Evolutionary conservation across 2,797 vertebrate species (phyloP).

Genomic region (Coluber constrictor): DNA sequence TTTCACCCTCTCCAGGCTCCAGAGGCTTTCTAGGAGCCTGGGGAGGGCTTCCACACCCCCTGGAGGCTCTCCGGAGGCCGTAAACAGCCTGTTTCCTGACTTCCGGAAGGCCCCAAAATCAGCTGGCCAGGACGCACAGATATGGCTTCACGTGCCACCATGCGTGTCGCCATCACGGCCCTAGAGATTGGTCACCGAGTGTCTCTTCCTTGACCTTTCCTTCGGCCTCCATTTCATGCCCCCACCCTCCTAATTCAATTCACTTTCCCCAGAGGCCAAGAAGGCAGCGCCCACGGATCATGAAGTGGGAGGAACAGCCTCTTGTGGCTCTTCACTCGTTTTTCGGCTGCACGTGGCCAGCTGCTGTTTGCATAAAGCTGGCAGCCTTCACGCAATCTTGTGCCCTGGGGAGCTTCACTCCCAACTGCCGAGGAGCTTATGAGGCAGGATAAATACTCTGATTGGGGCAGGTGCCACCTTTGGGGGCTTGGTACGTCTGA

Average conservation of each 20-base stretch:
- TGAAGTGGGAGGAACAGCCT: neutral
- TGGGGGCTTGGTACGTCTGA: neutral
- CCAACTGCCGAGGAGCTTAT: neutral
- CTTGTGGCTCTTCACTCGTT: neutral
- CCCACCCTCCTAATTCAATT: neutral
- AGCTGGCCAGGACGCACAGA: too few relatives aligned
- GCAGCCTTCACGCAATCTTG: neutral
- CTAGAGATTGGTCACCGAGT: too few relatives aligned
- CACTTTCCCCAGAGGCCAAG: neutral
- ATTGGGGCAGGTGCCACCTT: neutral
- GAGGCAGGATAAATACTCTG: neutral
- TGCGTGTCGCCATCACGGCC: too few relatives aligned
- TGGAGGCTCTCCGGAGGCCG: too few relatives aligned
- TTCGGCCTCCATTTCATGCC: too few relatives aligned
- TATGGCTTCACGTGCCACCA: too few relatives aligned
- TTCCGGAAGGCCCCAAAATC: too few relatives aligned
- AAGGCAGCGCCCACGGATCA: neutral
- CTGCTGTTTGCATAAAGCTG: neutral
- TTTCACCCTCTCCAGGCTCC: too few relatives aligned
- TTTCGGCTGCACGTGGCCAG: neutral
- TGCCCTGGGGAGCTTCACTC: neutral
- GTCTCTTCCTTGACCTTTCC: too few relatives aligned
- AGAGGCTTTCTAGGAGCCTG: too few relatives aligned
- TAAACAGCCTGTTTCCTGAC: too few relatives aligned
- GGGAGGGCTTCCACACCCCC: too few relatives aligned